Evolutionary conservation across 2,797 vertebrate genomes (phyloP), one percentile per base, ranked within the genome.

Genomic region (Netta rufina): DNA sequence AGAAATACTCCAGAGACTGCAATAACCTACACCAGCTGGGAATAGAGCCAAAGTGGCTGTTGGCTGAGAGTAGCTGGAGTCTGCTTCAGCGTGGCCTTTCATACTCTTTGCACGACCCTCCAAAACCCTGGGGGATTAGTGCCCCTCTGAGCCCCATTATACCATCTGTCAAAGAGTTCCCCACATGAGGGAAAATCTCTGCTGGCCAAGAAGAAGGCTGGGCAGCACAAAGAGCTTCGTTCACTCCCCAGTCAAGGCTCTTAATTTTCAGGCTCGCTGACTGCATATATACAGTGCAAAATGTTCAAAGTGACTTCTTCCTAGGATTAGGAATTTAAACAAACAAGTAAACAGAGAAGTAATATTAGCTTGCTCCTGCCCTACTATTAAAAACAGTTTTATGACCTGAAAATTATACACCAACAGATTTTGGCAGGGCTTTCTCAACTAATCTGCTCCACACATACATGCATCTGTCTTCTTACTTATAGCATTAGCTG

Each of bases 281-380:
- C 43, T 90, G 77, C 72, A 74, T 83, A 65, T 54, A 72, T 70
- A n/a, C 38, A 53, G 45, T 22, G 69, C 4, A 7, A 88, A 92
- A 76, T 0, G 6, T 51, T 87, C 88, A 20, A 71, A 95, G 90
- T 85, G 73, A 92, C 69, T 80, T 14, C 86, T 96, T 96, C 93
- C 72, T 92, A 79, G 45, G 86, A 87, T 93, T 93, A 87, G 58
- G 82, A 92, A 90, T 84, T 89, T 80, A 94, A 93, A 84, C 39
- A 96, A 95, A 92, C 78, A 85, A 85, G 70, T 94, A 96, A 95
- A 92, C 73, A 96, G 78, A 78, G 77, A 85, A 89, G 54, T 41
- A 90, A 92, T 65, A 82, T 91, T 93, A 93, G 28, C 13, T 43
- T 67, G 58, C 65, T 78, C 76, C 72, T 93, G 36, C 41, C 28